Percentiles rank a stretch among this genome's conserved stretches.
phyloP scores from a whole-genome alignment of 2,797 vertebrate genomes.

The Nannoperca obscura region DNA sequence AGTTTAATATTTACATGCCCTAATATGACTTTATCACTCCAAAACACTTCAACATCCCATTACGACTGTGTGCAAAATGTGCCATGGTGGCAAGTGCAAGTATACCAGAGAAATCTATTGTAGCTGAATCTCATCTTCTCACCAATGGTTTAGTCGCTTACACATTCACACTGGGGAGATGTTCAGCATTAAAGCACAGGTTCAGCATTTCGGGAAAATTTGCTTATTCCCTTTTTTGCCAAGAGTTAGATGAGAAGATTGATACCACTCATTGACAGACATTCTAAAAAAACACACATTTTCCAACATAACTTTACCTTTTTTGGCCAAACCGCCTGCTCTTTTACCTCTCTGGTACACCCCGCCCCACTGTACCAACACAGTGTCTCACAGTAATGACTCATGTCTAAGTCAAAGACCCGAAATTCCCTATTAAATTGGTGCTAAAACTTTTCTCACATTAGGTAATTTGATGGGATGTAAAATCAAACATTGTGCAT shows the following conservation, averaged over 20 bases:
- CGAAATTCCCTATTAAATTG: constrained; percentile 8
- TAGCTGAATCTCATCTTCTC: background rate
- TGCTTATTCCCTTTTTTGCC: background rate
- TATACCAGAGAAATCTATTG: background rate
- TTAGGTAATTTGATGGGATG: constrained; percentile 20
- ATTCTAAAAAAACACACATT: too few species aligned
- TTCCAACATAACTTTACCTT: too few species aligned
- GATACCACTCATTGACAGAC: background rate
- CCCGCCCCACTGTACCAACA: background rate
- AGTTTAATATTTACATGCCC: constrained; percentile 36
- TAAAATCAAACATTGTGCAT: constrained; percentile 11
- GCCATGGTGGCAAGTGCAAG: background rate
- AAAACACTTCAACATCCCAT: constrained; percentile 31
- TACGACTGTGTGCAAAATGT: background rate
- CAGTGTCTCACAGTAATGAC: constrained; percentile 11
- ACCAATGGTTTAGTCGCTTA: background rate
- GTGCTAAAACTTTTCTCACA: constrained; percentile 26
- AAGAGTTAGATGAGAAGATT: background rate
- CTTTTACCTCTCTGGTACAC: background rate
- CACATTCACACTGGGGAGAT: background rate
- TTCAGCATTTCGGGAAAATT: background rate
- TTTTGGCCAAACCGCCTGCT: background rate
- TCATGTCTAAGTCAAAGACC: constrained; percentile 15
- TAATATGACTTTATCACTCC: constrained; percentile 18
- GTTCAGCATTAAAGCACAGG: background rate